Conservation (phyloP, 2,797 vertebrate species). For the Coendou prehensilis region DNA sequence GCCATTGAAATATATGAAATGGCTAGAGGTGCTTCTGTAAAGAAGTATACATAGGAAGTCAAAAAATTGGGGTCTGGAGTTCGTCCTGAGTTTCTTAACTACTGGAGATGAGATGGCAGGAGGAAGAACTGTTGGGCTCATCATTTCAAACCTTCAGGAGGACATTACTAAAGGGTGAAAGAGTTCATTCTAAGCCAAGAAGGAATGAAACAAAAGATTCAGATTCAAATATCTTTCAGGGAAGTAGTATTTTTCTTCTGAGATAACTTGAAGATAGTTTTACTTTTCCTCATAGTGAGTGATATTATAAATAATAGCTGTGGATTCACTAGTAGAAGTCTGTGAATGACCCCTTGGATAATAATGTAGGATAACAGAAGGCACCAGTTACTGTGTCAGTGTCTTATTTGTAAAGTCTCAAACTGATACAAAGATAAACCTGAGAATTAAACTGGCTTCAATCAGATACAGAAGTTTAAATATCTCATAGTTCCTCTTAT, state of each 20-base stretch:
- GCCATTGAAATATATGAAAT: not conserved
- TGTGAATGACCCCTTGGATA: not conserved
- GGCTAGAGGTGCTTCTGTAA: not conserved
- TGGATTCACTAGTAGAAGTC: not conserved
- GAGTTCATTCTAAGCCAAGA: not conserved
- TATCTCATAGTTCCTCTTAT: not conserved
- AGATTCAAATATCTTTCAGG: not conserved
- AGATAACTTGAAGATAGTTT: conserved; percentile 17
- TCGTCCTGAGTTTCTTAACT: not conserved
- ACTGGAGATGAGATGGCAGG: not conserved
- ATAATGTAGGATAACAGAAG: not conserved
- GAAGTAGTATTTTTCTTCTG: conserved; percentile 20
- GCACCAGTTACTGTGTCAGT: not conserved
- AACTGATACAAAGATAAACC: not conserved
- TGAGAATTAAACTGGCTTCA: not conserved
- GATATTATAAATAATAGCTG: not conserved
- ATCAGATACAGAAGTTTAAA: not conserved
- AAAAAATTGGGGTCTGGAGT: not conserved
- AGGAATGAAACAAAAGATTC: not conserved
- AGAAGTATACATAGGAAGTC: not conserved
- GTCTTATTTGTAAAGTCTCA: not conserved
- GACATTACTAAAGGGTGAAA: not conserved
- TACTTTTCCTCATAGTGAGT: not conserved
- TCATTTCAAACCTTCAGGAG: conserved; percentile 3
- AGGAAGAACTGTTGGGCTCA: not conserved